These are phyloP conservation scores for Bombylius discolor DNA, from an alignment of 2,888 invertebrate species.

Conservation along the genomic window DNA sequence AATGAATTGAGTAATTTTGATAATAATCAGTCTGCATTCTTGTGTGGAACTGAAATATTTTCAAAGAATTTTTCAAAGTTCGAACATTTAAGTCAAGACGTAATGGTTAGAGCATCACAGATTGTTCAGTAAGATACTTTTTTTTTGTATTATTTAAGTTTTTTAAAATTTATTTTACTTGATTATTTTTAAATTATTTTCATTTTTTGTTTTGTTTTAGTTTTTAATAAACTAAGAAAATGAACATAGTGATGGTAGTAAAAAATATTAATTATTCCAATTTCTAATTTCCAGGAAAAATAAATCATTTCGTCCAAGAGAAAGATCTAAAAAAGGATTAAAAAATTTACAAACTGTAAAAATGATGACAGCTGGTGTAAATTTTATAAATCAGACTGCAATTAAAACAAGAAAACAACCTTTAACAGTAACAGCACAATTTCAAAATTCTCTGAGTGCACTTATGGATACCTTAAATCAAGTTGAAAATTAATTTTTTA, in stretches of 20 bases:
- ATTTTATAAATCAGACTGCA: constrained; percentile 25
- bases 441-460: constrained; percentile 81
- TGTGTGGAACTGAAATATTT: constrained; percentile 15
- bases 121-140: constrained; percentile 66
- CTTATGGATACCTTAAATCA: constrained; percentile 90
- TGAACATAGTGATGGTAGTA: too few relatives aligned
- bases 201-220: constrained; percentile 8
- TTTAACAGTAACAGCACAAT: constrained; percentile 88
- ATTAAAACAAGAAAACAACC: constrained; percentile 69
- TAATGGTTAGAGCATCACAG: constrained; percentile 74
- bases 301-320: constrained; percentile 80
- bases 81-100: constrained; percentile 42
- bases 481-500: constrained; percentile 11
- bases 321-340: constrained; percentile 72
- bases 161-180: neutral
- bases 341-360: constrained; percentile 87
- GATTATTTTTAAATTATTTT: neutral
- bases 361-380: constrained; percentile 55
- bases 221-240: neutral
- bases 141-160: constrained; percentile 34
- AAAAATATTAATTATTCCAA: neutral
- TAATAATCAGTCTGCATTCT: too few relatives aligned
- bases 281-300: constrained; percentile 56
- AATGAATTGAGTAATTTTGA: too few relatives aligned
- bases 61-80: constrained; percentile 19